Conservation (phyloP, 2,113 vertebrate genomes). For the Brachyhypopomus gauderio region DNA sequence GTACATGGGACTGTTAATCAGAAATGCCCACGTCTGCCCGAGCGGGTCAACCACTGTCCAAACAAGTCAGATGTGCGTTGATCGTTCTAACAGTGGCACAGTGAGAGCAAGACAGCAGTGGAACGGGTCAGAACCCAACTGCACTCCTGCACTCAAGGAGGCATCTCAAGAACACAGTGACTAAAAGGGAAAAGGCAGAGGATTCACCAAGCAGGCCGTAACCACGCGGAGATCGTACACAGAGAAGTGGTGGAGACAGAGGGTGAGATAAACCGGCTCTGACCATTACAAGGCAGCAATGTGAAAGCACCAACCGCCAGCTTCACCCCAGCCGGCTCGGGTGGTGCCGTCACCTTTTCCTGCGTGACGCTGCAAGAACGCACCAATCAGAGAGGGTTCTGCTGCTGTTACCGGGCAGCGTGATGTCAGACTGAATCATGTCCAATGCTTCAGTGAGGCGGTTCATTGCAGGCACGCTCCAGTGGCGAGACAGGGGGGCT, state of each 20-base stretch:
- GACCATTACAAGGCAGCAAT: conserved; percentile 19
- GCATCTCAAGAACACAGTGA: background rate
- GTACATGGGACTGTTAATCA: background rate
- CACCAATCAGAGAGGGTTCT: conserved; percentile 20
- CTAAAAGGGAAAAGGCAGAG: background rate
- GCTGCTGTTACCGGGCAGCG: conserved; percentile 34
- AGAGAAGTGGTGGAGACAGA: background rate
- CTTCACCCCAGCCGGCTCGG: background rate
- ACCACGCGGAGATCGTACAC: background rate
- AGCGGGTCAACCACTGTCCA: too few species aligned
- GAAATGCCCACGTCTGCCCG: background rate
- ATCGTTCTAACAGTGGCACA: background rate
- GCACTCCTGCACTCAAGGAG: background rate
- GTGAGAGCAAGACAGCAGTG: conserved; percentile 3
- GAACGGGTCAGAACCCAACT: background rate
- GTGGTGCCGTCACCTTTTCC: background rate
- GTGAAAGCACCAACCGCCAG: background rate
- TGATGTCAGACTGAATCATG: conserved; percentile 32
- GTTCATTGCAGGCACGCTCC: conserved; percentile 18
- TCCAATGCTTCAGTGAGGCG: conserved; percentile 20
- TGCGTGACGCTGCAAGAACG: conserved; percentile 9
- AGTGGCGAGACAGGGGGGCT: conserved; percentile 3
- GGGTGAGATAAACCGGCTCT: background rate
- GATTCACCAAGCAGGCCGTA: background rate
- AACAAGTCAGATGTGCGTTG: background rate